Evolutionary conservation across 2,888 invertebrate genomes (phyloP).

Genomic region (Dicyrtoma fusca): DNA sequence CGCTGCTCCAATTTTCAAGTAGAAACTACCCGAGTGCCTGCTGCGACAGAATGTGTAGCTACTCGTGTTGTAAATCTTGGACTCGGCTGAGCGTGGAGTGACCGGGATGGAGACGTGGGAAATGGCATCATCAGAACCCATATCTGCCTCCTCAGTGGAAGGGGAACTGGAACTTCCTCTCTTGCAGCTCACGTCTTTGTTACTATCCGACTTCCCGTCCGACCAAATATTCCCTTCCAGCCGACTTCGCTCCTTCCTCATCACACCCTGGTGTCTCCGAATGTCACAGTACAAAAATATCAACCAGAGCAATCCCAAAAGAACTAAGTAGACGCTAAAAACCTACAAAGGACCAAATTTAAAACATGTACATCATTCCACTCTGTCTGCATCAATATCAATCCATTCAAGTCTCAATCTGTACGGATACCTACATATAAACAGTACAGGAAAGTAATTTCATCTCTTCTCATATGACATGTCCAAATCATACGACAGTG

Average conservation of each 20-base stretch:
- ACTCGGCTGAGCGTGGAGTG: conserved; percentile 46
- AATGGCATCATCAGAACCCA: conserved; percentile 39
- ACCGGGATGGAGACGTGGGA: conserved; percentile 53
- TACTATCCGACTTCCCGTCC: conserved; percentile 34
- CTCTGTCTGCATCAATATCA: too few relatives aligned
- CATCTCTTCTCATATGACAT: too few relatives aligned
- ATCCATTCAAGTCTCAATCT: too few relatives aligned
- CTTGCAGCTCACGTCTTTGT: conserved; percentile 38
- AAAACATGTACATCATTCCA: conserved; percentile 7
- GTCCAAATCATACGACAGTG: too few relatives aligned
- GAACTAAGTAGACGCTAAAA: conserved; percentile 67
- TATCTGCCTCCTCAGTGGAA: conserved; percentile 43
- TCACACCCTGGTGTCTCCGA: conserved; percentile 63
- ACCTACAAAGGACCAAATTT: conserved; percentile 62
- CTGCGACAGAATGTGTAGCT: conserved; percentile 66
- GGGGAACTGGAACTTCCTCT: conserved; percentile 40
- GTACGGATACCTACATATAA: too few relatives aligned
- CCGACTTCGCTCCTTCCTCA: conserved; percentile 43
- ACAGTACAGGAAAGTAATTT: too few relatives aligned
- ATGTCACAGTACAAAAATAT: conserved; percentile 69
- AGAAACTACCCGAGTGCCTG: conserved; percentile 73
- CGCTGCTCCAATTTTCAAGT: conserved; percentile 73
- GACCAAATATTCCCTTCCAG: conserved; percentile 40
- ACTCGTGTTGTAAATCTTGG: conserved; percentile 52
- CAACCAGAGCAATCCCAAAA: conserved; percentile 67